Evolutionary conservation across 2,797 vertebrate genomes (phyloP).

Genomic region (Remorina albescens): DNA sequence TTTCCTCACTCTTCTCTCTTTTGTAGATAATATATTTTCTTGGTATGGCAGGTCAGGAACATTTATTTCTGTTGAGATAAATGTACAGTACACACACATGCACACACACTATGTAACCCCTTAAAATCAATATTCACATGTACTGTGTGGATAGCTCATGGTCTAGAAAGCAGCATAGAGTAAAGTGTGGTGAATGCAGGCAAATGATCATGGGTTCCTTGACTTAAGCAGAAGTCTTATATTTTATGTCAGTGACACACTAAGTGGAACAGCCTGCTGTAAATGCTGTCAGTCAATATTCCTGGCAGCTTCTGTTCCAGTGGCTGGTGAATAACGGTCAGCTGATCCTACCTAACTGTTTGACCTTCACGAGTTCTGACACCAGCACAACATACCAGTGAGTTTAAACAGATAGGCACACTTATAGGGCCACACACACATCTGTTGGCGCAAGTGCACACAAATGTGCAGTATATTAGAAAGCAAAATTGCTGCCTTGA

Average conservation of each 20-base stretch:
- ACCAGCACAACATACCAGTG: conserved; percentile 41
- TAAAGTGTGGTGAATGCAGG: conserved; percentile 50
- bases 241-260: conserved; percentile 63
- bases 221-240: conserved; percentile 51
- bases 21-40: conserved; percentile 8
- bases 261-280: conserved; percentile 54
- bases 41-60: conserved; percentile 31
- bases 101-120: neutral
- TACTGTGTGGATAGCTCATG: conserved; percentile 29
- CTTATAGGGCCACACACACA: conserved; percentile 3
- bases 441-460: conserved; percentile 18
- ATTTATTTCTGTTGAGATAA: conserved; percentile 8
- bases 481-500: conserved; percentile 45
- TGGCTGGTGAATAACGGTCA: conserved; percentile 63
- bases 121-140: conserved; percentile 39
- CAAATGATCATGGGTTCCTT: conserved; percentile 59
- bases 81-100: neutral
- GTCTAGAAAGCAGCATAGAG: conserved; percentile 15
- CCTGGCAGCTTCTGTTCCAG: conserved; percentile 48
- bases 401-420: conserved; percentile 32
- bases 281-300: conserved; percentile 74
- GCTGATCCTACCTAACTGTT: conserved; percentile 63
- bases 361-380: conserved; percentile 70
- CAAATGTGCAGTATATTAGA: conserved; percentile 29
- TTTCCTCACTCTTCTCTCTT: conserved; percentile 3